These are phyloP conservation scores for Sialis lutaria DNA, from an alignment of 2,888 invertebrate species.

Conservation along the genomic window DNA sequence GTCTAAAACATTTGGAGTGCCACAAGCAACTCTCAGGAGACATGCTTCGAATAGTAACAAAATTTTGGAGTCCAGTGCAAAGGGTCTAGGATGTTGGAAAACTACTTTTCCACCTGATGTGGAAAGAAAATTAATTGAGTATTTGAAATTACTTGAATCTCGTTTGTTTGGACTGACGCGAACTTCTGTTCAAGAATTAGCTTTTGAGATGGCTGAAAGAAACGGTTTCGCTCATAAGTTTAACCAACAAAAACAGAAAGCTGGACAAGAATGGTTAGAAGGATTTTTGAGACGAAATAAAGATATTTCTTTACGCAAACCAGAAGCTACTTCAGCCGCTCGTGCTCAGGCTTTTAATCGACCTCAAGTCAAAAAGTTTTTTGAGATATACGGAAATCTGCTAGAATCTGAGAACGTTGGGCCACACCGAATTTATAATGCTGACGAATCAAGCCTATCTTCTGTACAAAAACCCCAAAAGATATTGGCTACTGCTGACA, in stretches of 20 bases:
- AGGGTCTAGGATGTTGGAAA: neutral
- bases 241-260: neutral
- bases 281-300: conserved; percentile 1
- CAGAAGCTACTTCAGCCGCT: conserved; percentile 2
- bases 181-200: neutral
- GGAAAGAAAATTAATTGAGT: neutral
- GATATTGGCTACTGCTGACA: too few relatives aligned
- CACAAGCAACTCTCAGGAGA: conserved; percentile 7
- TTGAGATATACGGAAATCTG: conserved; percentile 3
- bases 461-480: too few relatives aligned
- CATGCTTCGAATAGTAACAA: too few relatives aligned
- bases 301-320: conserved; percentile 2
- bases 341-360: conserved; percentile 3
- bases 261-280: neutral
- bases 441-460: too few relatives aligned
- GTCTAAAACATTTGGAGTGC: conserved; percentile 7
- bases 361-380: neutral
- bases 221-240: neutral
- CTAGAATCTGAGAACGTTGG: too few relatives aligned
- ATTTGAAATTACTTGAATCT: neutral
- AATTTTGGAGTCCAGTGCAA: neutral
- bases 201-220: neutral
- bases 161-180: neutral
- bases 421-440: conserved; percentile 18
- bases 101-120: neutral